These are phyloP conservation scores for Chrysemys picta DNA, from an alignment of 2,113 vertebrate species.

Conservation along the genomic window DNA sequence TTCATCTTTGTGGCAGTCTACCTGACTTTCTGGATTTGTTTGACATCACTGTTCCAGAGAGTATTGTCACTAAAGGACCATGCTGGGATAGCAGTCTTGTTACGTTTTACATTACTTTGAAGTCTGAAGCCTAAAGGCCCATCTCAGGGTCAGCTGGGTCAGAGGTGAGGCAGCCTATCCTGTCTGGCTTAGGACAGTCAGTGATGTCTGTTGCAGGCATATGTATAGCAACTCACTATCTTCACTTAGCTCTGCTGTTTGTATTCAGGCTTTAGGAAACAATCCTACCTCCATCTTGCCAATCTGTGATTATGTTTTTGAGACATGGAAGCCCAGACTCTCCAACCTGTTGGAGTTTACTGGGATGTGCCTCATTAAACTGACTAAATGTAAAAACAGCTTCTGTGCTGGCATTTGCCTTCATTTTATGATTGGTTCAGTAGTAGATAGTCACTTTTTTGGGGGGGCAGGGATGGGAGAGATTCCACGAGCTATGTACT, in stretches of 20 bases:
- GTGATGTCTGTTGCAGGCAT: neutral
- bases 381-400: neutral
- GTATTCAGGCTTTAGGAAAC: neutral
- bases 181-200: too few relatives aligned
- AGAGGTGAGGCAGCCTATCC: too few relatives aligned
- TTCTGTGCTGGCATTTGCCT: neutral
- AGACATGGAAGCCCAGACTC: neutral
- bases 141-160: too few relatives aligned
- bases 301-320: neutral
- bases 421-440: neutral
- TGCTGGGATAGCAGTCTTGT: neutral
- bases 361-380: neutral
- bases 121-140: too few relatives aligned
- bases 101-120: neutral
- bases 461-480: neutral
- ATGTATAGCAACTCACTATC: neutral
- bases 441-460: neutral
- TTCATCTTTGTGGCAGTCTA: neutral
- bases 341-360: neutral
- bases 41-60: neutral
- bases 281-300: neutral
- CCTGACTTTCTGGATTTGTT: neutral
- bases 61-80: neutral
- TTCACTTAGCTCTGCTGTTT: neutral
- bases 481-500: neutral